These are phyloP conservation scores for Callionymus lyra DNA, from an alignment of 2,113 vertebrate species.

Conservation along the genomic window DNA sequence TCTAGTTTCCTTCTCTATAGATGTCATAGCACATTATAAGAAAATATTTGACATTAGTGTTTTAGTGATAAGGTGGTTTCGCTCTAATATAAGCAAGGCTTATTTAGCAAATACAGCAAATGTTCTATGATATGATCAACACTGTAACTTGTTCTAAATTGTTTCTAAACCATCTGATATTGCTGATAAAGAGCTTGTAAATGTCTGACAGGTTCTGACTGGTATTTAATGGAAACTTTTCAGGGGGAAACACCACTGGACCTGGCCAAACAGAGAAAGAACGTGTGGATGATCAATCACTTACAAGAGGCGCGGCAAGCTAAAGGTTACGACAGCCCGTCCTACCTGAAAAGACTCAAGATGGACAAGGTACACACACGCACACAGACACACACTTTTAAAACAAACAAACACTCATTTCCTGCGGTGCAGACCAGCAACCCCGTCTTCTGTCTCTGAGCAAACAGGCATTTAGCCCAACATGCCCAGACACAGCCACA, in stretches of 20 bases:
- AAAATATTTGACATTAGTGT: no score
- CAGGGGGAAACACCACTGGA: conserved; percentile 95
- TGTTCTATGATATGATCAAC: no score
- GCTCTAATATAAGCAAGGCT: no score
- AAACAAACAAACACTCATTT: neutral
- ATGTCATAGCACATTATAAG: no score
- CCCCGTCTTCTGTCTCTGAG: neutral
- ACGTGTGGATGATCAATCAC: conserved; percentile 98
- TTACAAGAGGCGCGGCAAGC: conserved; percentile 95
- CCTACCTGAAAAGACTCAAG: conserved; percentile 92
- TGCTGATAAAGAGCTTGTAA: no score
- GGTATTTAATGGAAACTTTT: neutral
- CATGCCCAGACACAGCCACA: neutral
- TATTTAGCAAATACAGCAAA: no score
- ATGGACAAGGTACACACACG: conserved; percentile 83
- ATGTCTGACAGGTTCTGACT: no score
- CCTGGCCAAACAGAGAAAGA: conserved; percentile 97
- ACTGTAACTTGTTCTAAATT: no score
- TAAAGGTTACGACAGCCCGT: conserved; percentile 95
- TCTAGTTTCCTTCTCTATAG: no score
- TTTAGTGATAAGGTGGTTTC: no score
- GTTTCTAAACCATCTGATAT: no score
- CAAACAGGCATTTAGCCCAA: conserved; percentile 11
- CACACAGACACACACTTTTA: neutral
- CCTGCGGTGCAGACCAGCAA: no score